phyloP scores from a whole-genome alignment of 2,888 invertebrate species.

The Epirrhoe alternata region DNA sequence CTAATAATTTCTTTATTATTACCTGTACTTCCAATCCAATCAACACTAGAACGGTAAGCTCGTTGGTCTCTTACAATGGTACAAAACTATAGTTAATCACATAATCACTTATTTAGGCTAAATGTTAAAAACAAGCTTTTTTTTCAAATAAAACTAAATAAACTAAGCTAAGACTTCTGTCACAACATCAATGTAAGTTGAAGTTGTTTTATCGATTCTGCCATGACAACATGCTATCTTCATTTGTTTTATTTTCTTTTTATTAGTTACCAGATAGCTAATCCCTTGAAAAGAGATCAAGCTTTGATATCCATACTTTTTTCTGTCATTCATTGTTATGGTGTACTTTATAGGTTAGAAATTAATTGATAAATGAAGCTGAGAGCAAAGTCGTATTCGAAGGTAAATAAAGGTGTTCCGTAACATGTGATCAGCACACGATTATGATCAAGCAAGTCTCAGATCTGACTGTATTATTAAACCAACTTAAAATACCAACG shows the following conservation, averaged over 20 bases:
- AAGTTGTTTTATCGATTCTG: constrained; percentile 53
- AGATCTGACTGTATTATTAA: constrained; percentile 11
- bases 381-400: constrained; percentile 65
- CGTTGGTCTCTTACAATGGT: neutral
- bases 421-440: constrained; percentile 21
- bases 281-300: neutral
- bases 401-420: constrained; percentile 58
- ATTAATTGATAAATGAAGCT: constrained; percentile 66
- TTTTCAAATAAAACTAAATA: constrained; percentile 40
- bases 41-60: neutral
- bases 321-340: constrained; percentile 6
- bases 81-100: neutral
- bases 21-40: neutral
- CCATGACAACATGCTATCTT: constrained; percentile 61
- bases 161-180: constrained; percentile 36
- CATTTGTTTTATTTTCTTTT: constrained; percentile 49
- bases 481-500: constrained; percentile 6
- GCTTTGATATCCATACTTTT: constrained; percentile 8
- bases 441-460: constrained; percentile 35
- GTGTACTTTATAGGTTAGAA: constrained; percentile 60
- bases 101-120: constrained; percentile 37
- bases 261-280: constrained; percentile 41
- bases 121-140: constrained; percentile 33
- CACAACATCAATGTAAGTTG: constrained; percentile 39
- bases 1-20: neutral